Evolutionary conservation across 2,113 vertebrate species (phyloP).

Genomic region (Conger conger): DNA sequence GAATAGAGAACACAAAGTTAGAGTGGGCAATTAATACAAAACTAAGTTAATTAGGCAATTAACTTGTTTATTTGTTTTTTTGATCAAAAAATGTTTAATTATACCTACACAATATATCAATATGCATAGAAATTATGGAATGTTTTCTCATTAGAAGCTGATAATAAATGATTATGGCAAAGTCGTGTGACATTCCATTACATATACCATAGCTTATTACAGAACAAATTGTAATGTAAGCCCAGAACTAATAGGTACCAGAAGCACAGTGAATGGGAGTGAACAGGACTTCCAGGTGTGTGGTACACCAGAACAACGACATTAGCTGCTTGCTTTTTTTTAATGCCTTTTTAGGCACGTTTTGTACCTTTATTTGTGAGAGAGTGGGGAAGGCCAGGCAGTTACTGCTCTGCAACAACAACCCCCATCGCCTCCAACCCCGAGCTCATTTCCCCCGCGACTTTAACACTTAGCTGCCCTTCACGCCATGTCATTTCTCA

Average conservation of each 20-base stretch:
- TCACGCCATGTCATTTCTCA: background rate
- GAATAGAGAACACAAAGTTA: background rate
- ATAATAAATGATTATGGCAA: no score
- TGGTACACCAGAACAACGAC: background rate
- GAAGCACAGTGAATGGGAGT: background rate
- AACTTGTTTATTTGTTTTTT: background rate
- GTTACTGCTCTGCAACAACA: background rate
- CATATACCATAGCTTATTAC: no score
- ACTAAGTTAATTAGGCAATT: background rate
- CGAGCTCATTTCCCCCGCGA: background rate
- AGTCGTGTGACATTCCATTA: no score
- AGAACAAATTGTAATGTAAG: no score
- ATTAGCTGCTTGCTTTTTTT: background rate
- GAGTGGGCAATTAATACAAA: background rate
- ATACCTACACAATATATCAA: background rate
- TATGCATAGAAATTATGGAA: background rate
- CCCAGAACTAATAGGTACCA: background rate
- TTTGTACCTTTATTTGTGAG: no score
- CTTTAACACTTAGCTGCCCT: background rate
- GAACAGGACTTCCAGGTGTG: background rate
- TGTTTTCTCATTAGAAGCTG: no score
- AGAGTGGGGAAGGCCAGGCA: conserved; percentile 39
- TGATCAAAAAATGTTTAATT: background rate
- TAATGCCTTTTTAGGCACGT: no score
- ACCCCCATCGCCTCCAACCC: background rate